Conservation (phyloP, 2,888 invertebrate species). For the Andrena bicolor region DNA sequence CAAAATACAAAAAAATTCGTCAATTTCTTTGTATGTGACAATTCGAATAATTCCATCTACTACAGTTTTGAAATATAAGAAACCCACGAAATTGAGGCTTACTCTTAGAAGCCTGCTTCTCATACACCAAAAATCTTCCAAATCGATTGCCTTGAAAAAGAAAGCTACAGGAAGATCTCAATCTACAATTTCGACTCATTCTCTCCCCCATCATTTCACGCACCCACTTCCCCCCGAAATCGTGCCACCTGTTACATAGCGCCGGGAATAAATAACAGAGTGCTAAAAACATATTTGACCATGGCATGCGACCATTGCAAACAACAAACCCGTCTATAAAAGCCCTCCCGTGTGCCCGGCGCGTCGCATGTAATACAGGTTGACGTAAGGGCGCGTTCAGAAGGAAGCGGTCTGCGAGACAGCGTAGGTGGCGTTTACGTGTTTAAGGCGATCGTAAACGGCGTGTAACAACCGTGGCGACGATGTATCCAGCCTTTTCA, state of each 20-base stretch:
- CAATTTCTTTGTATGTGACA: too few relatives aligned
- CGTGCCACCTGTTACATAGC: conserved; percentile 33
- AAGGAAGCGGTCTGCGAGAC: conserved; percentile 31
- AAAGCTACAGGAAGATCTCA: too few relatives aligned
- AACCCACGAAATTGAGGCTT: too few relatives aligned
- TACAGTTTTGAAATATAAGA: too few relatives aligned
- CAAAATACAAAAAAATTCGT: too few relatives aligned
- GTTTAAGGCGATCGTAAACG: conserved; percentile 65
- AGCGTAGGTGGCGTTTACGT: conserved; percentile 46
- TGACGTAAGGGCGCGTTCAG: conserved; percentile 39
- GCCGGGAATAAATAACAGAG: conserved; percentile 20
- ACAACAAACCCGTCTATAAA: conserved; percentile 32
- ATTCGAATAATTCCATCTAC: too few relatives aligned
- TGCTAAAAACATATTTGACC: conserved; percentile 31
- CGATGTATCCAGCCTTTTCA: conserved; percentile 47
- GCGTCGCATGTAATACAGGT: conserved; percentile 51
- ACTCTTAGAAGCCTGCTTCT: too few relatives aligned
- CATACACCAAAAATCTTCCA: too few relatives aligned
- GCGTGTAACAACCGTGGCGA: conserved; percentile 57
- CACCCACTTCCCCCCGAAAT: too few relatives aligned
- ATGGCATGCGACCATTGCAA: conserved; percentile 7
- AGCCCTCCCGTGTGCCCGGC: conserved; percentile 21
- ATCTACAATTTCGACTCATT: too few relatives aligned
- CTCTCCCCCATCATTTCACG: too few relatives aligned
- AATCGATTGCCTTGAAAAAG: too few relatives aligned